phyloP scores from a whole-genome alignment of 2,113 vertebrate genomes.

The Oreochromis tanganicae region DNA sequence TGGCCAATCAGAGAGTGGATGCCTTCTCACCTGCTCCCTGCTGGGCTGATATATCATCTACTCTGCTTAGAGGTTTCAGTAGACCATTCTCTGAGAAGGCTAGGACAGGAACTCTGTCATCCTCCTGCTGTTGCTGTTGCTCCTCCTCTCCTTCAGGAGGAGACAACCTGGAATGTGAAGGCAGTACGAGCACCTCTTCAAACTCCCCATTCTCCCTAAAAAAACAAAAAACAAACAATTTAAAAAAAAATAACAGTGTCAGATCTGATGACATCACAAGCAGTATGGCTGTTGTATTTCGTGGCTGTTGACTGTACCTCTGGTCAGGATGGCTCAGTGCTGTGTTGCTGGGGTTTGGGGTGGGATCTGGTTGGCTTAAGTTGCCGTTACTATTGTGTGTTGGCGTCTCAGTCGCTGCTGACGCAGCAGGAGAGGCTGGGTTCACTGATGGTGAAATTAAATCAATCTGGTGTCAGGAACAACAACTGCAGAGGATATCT shows the following conservation, averaged over 20 bases:
- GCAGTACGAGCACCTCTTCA: constrained; percentile 87
- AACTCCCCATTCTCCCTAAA: constrained; percentile 88
- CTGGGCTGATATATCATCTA: constrained; percentile 81
- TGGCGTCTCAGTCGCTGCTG: constrained; percentile 8
- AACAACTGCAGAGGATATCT: neutral
- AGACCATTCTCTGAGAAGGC: constrained; percentile 89
- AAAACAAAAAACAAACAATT: neutral
- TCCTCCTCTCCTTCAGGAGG: constrained; percentile 63
- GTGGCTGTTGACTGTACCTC: constrained; percentile 47
- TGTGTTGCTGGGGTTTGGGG: constrained; percentile 9
- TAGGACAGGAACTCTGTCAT: constrained; percentile 76
- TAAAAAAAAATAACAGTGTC: neutral
- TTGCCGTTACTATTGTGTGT: constrained; percentile 39
- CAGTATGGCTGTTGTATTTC: neutral
- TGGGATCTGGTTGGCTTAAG: neutral
- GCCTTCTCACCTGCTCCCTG: constrained; percentile 80
- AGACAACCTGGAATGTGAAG: constrained; percentile 79
- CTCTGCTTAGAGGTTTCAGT: constrained; percentile 77
- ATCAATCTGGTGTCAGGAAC: neutral
- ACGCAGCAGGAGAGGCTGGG: constrained; percentile 1
- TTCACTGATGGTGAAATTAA: constrained; percentile 10
- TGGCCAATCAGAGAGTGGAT: neutral
- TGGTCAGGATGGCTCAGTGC: constrained; percentile 51
- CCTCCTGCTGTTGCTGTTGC: constrained; percentile 56
- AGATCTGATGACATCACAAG: neutral